Evolutionary conservation across 2,888 invertebrate species (phyloP), one percentile per base, ranked within the genome.

Genomic region (Emmelina monodactyla): DNA sequence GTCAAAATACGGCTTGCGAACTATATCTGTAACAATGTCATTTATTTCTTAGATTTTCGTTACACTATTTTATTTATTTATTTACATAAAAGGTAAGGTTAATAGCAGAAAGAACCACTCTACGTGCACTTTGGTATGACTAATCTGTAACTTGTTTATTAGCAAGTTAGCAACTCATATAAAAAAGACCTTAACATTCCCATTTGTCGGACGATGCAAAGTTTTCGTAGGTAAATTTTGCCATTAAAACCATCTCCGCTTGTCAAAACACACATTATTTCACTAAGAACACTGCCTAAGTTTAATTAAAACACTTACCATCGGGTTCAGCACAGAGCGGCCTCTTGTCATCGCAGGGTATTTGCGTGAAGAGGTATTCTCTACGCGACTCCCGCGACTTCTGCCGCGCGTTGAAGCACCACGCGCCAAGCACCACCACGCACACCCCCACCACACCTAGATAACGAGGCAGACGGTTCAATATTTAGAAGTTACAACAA

Each of bases 1-100:
- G 44, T 90, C 89, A 47, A 82, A 91, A 58, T 89, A 90, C 0
- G 90, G 89, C 50, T 83, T 80, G 25, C 65, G 58, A 7, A 78
- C 57, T 34, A 78, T 51, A 51, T 76, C 70, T 76, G 61, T 2
- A 52, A 52, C 12, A 3, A 16, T 12, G 32, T 39, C 12, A 25
- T 28, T 29, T 19, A 35, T 16, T 34, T 19, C 5, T 19, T 19
- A 9, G 19, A 19, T 9, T 19, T 19, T 9, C 9, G 5, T 9
- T 5, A 19, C 19, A 19, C 19, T 19, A 9, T 9, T 6, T 5
- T 9, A 19, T 19, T 5, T 19, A 19, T n/a, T n/a, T n/a, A n/a
- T n/a, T n/a, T n/a, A n/a, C n/a, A n/a, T n/a, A n/a, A n/a, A n/a
- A n/a, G n/a, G n/a, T n/a, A n/a, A n/a, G n/a, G n/a, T n/a, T n/a